These are phyloP conservation scores for Ciconia maguari DNA, from an alignment of 2,113 vertebrate genomes.

Conservation along the genomic window DNA sequence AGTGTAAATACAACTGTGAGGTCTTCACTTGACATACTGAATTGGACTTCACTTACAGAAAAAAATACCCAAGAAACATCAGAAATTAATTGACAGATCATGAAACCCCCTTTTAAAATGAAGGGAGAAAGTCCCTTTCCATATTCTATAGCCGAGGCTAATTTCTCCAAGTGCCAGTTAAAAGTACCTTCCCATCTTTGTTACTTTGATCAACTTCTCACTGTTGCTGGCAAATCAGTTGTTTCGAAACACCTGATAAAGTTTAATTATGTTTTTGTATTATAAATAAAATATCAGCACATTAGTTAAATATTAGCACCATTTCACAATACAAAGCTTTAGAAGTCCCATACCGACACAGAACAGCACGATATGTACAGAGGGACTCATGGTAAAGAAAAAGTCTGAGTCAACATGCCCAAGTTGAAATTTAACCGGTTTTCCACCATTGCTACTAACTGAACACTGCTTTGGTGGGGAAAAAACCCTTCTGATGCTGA, in stretches of 20 bases:
- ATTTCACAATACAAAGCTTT: neutral
- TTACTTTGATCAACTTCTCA: neutral
- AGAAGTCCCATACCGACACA: neutral
- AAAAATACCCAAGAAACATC: neutral
- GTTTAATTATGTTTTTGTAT: neutral
- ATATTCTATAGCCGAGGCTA: neutral
- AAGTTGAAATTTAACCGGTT: conserved; percentile 12
- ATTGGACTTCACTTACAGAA: neutral
- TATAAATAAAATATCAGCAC: neutral
- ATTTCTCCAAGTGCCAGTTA: neutral
- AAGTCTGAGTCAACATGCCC: neutral
- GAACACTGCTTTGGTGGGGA: neutral
- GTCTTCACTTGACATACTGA: neutral
- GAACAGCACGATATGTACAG: neutral
- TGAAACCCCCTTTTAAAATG: neutral
- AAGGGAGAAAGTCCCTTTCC: neutral
- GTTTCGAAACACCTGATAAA: neutral
- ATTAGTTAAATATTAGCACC: neutral
- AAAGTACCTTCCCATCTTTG: neutral
- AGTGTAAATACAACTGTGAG: neutral
- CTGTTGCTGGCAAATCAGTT: neutral
- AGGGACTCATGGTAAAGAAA: neutral
- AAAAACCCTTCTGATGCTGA: neutral
- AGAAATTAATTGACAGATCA: neutral
- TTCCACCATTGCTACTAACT: neutral